Evolutionary conservation across 2,797 vertebrate genomes (phyloP).

Genomic region (Muscicapa comitata): DNA sequence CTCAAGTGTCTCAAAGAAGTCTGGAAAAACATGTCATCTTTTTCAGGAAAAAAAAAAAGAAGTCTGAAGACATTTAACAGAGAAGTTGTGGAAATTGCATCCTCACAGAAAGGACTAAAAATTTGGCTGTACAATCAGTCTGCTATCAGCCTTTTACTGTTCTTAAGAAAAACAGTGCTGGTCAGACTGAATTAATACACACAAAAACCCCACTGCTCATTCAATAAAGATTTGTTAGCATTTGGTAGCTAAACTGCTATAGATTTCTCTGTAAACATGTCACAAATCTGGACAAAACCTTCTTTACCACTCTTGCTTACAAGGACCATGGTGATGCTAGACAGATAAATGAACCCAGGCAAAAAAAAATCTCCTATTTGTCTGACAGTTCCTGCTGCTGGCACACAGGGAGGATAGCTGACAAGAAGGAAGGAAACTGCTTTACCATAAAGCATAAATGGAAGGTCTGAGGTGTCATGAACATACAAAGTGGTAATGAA

Average conservation of each 20-base stretch:
- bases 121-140: neutral
- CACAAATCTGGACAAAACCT: neutral
- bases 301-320: neutral
- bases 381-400: neutral
- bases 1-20: neutral
- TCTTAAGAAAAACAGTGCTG: slow-evolving; percentile 5
- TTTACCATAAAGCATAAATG: neutral
- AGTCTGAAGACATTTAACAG: neutral
- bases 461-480: neutral
- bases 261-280: neutral
- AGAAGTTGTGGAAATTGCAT: neutral
- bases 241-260: neutral
- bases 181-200: neutral
- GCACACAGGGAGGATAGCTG: neutral
- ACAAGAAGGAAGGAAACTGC: neutral
- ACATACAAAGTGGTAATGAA: neutral
- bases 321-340: neutral
- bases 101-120: neutral
- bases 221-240: neutral
- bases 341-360: neutral
- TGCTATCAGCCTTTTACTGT: neutral
- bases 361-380: neutral
- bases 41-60: neutral
- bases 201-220: neutral
- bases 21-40: slow-evolving; percentile 11